These are phyloP conservation scores for Cyprinodon brontotheroides DNA, from an alignment of 2,113 vertebrate genomes.

Conservation along the genomic window DNA sequence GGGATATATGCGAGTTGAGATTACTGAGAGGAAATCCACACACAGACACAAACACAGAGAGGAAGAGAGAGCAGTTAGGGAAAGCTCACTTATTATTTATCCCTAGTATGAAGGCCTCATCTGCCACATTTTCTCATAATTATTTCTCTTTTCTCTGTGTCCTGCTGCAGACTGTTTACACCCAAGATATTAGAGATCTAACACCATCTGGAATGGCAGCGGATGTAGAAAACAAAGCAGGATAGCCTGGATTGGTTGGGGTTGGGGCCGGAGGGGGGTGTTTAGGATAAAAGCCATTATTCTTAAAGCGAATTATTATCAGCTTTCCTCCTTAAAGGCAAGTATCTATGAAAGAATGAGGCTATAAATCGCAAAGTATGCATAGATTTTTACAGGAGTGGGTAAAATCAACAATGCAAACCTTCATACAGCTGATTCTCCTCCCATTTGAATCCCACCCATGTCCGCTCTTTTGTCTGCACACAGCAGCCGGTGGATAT, in stretches of 20 bases:
- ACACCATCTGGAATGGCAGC: neutral
- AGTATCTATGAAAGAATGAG: neutral
- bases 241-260: slow-evolving; percentile 16
- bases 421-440: slow-evolving; percentile 70
- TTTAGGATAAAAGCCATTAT: slow-evolving; percentile 27
- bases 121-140: slow-evolving; percentile 40
- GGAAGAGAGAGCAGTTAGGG: neutral
- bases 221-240: slow-evolving; percentile 37
- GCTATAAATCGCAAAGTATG: neutral
- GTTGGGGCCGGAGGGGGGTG: slow-evolving; percentile 11
- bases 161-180: neutral
- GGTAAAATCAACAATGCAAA: slow-evolving; percentile 38
- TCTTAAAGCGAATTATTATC: neutral
- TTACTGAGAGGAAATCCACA: neutral
- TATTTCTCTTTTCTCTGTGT: neutral
- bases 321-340: neutral
- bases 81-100: slow-evolving; percentile 14
- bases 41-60: neutral
- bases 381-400: neutral
- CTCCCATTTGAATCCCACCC: slow-evolving; percentile 79
- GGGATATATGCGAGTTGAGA: neutral
- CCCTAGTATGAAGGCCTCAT: slow-evolving; percentile 17
- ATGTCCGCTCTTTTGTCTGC: slow-evolving; percentile 73
- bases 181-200: slow-evolving; percentile 19
- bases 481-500: slow-evolving; percentile 29